A percentile compares a stretch with the other conserved stretches of the same genome.
phyloP scores from a whole-genome alignment of 2,888 invertebrate genomes.

The Xestobium rufovillosum region DNA sequence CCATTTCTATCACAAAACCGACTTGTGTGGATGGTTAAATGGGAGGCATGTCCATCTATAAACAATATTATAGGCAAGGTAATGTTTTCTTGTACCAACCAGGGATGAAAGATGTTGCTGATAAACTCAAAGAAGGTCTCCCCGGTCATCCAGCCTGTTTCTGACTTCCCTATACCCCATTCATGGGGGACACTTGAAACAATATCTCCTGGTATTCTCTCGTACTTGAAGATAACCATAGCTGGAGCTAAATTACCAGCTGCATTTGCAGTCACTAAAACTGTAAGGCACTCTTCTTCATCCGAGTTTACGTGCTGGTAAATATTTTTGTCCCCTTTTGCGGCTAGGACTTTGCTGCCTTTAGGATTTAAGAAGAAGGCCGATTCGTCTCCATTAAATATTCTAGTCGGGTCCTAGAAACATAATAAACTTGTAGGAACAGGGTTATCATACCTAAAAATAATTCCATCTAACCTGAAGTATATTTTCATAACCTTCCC shows the following conservation, averaged over 20 bases:
- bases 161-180: too few relatives aligned
- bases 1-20: constrained; percentile 15
- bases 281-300: constrained; percentile 15
- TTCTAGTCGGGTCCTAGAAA: constrained; percentile 26
- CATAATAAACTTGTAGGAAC: too few relatives aligned
- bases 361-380: constrained; percentile 36
- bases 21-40: constrained; percentile 11
- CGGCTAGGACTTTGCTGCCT: constrained; percentile 29
- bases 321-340: constrained; percentile 30
- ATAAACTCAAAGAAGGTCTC: constrained; percentile 39
- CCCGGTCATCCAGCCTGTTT: constrained; percentile 41
- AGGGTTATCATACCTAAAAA: too few relatives aligned
- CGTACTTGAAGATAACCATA: constrained; percentile 29
- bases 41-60: constrained; percentile 11
- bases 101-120: constrained; percentile 33
- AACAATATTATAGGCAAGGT: constrained; percentile 9
- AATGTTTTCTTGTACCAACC: constrained; percentile 14
- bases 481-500: too few relatives aligned
- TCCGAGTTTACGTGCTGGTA: constrained; percentile 25
- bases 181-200: constrained; percentile 27
- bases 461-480: too few relatives aligned
- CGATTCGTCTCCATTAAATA: constrained; percentile 37
- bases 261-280: too few relatives aligned
- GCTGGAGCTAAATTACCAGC: constrained; percentile 15
- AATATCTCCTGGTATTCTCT: constrained; percentile 28